Evolutionary conservation across 2,797 vertebrate genomes (phyloP).

Genomic region (Ambastaia sidthimunki): DNA sequence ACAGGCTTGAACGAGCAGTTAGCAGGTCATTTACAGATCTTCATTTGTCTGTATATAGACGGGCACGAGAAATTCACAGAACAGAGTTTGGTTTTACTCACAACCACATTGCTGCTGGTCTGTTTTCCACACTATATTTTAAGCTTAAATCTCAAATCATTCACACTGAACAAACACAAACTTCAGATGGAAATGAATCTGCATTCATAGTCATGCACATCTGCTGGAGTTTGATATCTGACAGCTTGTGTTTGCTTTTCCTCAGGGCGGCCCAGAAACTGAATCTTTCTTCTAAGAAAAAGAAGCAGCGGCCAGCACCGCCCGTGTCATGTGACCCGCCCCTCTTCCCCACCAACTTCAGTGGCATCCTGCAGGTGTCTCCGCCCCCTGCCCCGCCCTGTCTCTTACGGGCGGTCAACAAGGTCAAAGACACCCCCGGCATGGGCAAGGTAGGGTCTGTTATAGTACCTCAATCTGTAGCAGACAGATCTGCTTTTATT

Average conservation of each 20-base stretch:
- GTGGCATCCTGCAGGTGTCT: conserved; percentile 84
- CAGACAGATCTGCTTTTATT: neutral
- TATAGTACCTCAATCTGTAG: neutral
- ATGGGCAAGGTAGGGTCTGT: conserved; percentile 87
- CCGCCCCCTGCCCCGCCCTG: conserved; percentile 95
- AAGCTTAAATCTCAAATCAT: neutral
- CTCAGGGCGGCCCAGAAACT: conserved; percentile 95
- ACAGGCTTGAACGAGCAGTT: conserved; percentile 32
- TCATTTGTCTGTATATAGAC: conserved; percentile 1
- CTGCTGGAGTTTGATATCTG: conserved; percentile 4
- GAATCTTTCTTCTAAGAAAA: conserved; percentile 94
- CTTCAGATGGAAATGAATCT: neutral
- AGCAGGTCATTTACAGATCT: neutral
- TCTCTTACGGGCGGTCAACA: conserved; percentile 91
- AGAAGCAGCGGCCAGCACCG: conserved; percentile 85
- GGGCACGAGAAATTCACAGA: neutral
- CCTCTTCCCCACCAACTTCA: conserved; percentile 93
- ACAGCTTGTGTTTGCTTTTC: conserved; percentile 25
- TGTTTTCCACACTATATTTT: neutral
- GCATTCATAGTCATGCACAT: neutral
- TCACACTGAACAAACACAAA: conserved; percentile 1
- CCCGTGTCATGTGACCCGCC: conserved; percentile 83
- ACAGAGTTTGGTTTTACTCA: neutral
- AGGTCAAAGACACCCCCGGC: conserved; percentile 96
- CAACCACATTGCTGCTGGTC: too few relatives aligned